Evolutionary conservation across 2,888 invertebrate genomes (phyloP).

Genomic region (Linnaemya tessellans): DNA sequence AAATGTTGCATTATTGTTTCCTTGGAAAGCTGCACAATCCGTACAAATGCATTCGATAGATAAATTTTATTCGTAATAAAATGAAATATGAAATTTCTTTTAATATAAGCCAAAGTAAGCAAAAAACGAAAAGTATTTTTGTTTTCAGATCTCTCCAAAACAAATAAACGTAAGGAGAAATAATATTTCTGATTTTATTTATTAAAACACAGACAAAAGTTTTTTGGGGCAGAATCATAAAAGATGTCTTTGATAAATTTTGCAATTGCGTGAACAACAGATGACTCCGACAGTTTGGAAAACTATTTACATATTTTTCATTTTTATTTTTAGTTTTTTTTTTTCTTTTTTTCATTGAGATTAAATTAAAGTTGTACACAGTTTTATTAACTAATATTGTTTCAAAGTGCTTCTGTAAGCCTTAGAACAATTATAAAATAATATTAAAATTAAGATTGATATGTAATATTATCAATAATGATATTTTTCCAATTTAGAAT

Average conservation of each 20-base stretch:
- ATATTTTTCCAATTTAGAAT: too few relatives aligned
- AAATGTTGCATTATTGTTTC: conserved; percentile 27
- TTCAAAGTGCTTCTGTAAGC: too few relatives aligned
- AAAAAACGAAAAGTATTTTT: background rate
- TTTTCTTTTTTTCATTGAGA: too few relatives aligned
- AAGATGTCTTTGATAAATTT: background rate
- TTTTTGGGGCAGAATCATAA: background rate
- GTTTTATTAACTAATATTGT: too few relatives aligned
- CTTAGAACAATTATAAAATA: too few relatives aligned
- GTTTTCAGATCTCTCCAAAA: conserved; percentile 10
- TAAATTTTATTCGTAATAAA: background rate
- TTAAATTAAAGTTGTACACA: too few relatives aligned
- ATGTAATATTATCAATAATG: too few relatives aligned
- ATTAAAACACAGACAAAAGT: conserved; percentile 8
- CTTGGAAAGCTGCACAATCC: background rate
- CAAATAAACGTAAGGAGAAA: background rate
- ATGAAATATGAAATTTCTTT: background rate
- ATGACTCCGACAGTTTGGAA: background rate
- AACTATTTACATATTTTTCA: background rate
- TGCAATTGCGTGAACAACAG: background rate
- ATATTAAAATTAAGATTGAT: too few relatives aligned
- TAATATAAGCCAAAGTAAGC: conserved; percentile 8
- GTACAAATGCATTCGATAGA: conserved; percentile 22
- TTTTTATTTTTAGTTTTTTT: too few relatives aligned
- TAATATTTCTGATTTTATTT: conserved; percentile 21